phyloP scores from a whole-genome alignment of 2,113 vertebrate genomes.

The Jaculus jaculus region DNA sequence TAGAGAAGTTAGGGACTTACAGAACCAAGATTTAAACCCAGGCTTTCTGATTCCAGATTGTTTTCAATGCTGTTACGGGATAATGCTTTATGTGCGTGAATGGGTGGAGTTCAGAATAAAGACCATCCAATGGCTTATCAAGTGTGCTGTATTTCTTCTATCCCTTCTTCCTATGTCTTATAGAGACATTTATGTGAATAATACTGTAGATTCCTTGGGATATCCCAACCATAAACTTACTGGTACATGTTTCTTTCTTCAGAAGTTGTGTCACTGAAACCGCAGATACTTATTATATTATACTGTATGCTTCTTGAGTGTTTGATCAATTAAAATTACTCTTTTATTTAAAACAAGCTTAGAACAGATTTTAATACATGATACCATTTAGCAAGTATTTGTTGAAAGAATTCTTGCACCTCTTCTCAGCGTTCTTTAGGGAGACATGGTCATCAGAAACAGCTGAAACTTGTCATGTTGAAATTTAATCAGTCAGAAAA shows the following conservation, averaged over 20 bases:
- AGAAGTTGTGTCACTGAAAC: background rate
- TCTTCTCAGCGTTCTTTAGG: background rate
- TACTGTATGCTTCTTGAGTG: background rate
- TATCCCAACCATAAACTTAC: background rate
- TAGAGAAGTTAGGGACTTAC: background rate
- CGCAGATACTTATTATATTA: background rate
- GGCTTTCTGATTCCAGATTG: too few species aligned
- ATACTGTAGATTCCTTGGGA: background rate
- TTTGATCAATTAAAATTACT: background rate
- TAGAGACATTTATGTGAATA: background rate
- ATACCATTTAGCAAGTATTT: background rate
- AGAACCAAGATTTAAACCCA: background rate
- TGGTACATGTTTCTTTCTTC: background rate
- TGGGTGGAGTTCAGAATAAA: background rate
- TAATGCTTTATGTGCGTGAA: background rate
- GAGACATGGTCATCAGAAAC: background rate
- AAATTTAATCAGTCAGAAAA: background rate
- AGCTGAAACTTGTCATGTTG: background rate
- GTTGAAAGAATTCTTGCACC: background rate
- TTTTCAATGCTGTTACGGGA: background rate
- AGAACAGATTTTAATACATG: background rate
- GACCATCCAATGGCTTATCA: background rate
- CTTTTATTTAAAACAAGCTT: background rate
- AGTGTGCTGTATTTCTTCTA: background rate
- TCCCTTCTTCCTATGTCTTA: background rate